Conservation (phyloP, 1,140 invertebrate genomes). For the Lordiphosa mommai region DNA sequence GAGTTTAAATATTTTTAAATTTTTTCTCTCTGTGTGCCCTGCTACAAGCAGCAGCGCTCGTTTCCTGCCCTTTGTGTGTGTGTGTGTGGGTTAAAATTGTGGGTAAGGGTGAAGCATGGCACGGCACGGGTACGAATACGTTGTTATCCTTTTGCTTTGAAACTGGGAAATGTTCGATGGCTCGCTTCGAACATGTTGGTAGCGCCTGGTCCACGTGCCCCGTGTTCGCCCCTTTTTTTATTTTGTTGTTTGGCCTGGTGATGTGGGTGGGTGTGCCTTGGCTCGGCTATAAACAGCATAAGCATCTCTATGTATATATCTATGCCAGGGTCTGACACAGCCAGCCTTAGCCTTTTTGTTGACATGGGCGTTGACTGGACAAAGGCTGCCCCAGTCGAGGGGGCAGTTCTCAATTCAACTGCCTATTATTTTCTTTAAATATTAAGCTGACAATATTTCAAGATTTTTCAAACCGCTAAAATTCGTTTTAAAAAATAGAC, state of each 20-base stretch:
- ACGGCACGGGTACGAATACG: background rate
- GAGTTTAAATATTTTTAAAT: too few relatives aligned
- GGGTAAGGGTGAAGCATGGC: constrained; percentile 5
- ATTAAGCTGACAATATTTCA: too few relatives aligned
- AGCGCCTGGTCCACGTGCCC: background rate
- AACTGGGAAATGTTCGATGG: constrained; percentile 15
- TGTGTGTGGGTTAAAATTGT: constrained; percentile 13
- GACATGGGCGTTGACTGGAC: background rate
- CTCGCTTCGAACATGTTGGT: constrained; percentile 51
- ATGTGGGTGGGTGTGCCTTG: constrained; percentile 1
- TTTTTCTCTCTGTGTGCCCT: too few relatives aligned
- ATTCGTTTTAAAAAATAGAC: too few relatives aligned
- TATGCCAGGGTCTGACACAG: background rate
- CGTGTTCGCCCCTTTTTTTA: background rate
- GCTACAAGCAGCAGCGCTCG: constrained; percentile 3
- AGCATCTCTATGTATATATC: constrained; percentile 37
- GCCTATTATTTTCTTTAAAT: too few relatives aligned
- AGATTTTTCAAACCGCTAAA: too few relatives aligned
- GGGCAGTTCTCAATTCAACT: background rate
- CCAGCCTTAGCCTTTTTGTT: background rate
- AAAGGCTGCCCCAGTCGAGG: background rate
- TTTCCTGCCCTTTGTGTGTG: constrained; percentile 38
- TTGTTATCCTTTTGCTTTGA: constrained; percentile 53
- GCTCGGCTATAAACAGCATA: constrained; percentile 59
- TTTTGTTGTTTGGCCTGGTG: constrained; percentile 5